phyloP scores from a whole-genome alignment of 2,888 invertebrate genomes.

The Physocephala rufipes region DNA sequence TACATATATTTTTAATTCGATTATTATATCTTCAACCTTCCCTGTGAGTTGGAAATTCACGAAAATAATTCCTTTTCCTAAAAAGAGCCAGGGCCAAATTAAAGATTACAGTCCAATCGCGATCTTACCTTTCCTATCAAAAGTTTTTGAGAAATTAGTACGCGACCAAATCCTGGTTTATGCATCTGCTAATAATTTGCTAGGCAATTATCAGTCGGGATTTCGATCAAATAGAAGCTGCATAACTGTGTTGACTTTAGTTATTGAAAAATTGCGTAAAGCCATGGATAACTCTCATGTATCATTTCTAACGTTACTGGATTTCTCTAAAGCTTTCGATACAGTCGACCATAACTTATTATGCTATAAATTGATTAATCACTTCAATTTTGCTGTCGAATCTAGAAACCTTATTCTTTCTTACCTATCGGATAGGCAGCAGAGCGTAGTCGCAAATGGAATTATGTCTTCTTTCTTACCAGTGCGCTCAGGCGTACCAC shows the following conservation, averaged over 20 bases:
- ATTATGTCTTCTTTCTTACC: neutral
- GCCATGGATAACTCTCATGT: neutral
- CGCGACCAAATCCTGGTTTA: too few relatives aligned
- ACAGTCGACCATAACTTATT: neutral
- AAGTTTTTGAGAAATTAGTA: too few relatives aligned
- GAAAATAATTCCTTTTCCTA: too few relatives aligned
- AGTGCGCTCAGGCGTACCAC: conserved; percentile 7
- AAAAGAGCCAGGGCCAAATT: too few relatives aligned
- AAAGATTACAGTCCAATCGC: too few relatives aligned
- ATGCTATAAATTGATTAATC: neutral
- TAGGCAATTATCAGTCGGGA: neutral
- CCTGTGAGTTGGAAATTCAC: too few relatives aligned
- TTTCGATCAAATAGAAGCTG: neutral
- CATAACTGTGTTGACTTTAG: neutral
- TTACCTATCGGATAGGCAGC: neutral
- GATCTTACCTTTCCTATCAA: too few relatives aligned
- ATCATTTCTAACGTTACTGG: neutral
- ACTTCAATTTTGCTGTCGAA: neutral
- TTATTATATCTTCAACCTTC: too few relatives aligned
- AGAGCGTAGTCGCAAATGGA: neutral
- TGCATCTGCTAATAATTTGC: neutral
- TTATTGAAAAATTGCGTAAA: neutral
- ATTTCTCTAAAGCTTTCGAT: conserved; percentile 1
- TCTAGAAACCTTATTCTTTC: neutral
- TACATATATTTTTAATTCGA: too few relatives aligned